Base-by-base conservation (phyloP, 37 sponge, comb jelly and placozoan species). In the Beroe ovata region DNA sequence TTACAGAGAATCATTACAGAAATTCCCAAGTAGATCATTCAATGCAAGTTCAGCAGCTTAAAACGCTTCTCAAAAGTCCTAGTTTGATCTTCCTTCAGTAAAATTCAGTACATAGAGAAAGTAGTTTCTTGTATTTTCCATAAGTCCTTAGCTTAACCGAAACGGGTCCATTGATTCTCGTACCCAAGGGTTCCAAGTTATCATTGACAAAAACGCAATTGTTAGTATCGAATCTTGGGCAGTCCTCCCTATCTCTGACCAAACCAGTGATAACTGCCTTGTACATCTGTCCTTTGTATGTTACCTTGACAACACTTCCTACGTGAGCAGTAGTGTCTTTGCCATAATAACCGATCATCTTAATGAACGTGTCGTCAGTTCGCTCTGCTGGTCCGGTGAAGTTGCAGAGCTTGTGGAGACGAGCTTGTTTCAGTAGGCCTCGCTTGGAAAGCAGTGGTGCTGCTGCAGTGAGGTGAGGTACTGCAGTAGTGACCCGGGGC, bases 201-300 rank as follows among this genome's bases (percentile, higher is more conserved):
- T 77, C 84, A 54, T 77, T 77, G 47, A 77, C 33, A 77, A 77
- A 77, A 4, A 77, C 84, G 41, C 84, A 77, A 54, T 77, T 77
- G 84, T 77, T 77, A 1, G 47, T 77, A 19, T 77, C 84, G 41
- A 77, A 77, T 11, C 84, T n/a, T 2, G 84, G 84, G 41, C 84
- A 77, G n/a, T 39, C 54, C 38, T 4, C 38, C 47, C 54, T 77
- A 35, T 77, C 84, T 6, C 54, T 11, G 0, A 77, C 84, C 38
- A 77, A 41, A 21, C 84, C 84, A 3, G 84, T 77, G 26, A 77
- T 77, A 25, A 77, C 84, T 42, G 84, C 84, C 22, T 42, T 39
- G 28, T 77, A 77, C 84, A 77, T 77, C 54, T 42, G n/a, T 8
- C 84, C 84, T 40, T 77, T 77, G 47, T 77, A 77, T 8, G 84